Percentiles rank a stretch among this genome's conserved stretches.
Evolutionary conservation across 2,888 invertebrate genomes (phyloP).

Genomic region (Aleiodes leptofemur): DNA sequence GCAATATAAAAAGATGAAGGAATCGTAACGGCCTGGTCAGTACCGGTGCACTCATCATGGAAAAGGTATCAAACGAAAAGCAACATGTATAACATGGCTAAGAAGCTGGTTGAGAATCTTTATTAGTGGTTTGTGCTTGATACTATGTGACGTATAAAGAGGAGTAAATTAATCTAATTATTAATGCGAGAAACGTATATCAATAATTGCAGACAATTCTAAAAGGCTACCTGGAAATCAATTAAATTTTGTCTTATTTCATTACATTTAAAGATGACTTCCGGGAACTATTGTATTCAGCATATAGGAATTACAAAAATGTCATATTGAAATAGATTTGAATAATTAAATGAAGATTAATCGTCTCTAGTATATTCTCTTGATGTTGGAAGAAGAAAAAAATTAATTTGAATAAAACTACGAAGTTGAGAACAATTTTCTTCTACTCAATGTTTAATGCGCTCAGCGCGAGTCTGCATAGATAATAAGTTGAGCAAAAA

Average conservation of each 20-base stretch:
- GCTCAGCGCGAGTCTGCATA: conserved; percentile 57
- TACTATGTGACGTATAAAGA: neutral
- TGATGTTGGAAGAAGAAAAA: neutral
- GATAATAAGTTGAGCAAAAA: conserved; percentile 56
- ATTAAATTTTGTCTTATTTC: conserved; percentile 48
- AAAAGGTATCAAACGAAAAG: conserved; percentile 8
- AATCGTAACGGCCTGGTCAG: conserved; percentile 54
- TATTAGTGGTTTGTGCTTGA: neutral
- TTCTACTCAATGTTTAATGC: conserved; percentile 3
- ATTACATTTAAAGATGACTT: conserved; percentile 49
- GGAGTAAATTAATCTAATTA: conserved; percentile 26
- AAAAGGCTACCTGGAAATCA: conserved; percentile 42
- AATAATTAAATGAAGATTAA: conserved; percentile 11
- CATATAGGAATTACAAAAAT: neutral
- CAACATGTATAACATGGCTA: neutral
- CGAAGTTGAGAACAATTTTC: conserved; percentile 31
- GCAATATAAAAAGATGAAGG: conserved; percentile 51
- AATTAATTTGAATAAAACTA: conserved; percentile 14
- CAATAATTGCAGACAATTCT: conserved; percentile 34
- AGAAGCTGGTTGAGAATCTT: conserved; percentile 1
- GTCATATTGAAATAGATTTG: conserved; percentile 3
- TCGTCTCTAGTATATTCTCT: neutral
- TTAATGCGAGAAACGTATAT: conserved; percentile 2
- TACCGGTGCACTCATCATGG: conserved; percentile 40
- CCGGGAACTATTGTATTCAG: conserved; percentile 54